These are phyloP conservation scores for Cephus pulcher DNA, from an alignment of 2,888 invertebrate species.

Conservation along the genomic window DNA sequence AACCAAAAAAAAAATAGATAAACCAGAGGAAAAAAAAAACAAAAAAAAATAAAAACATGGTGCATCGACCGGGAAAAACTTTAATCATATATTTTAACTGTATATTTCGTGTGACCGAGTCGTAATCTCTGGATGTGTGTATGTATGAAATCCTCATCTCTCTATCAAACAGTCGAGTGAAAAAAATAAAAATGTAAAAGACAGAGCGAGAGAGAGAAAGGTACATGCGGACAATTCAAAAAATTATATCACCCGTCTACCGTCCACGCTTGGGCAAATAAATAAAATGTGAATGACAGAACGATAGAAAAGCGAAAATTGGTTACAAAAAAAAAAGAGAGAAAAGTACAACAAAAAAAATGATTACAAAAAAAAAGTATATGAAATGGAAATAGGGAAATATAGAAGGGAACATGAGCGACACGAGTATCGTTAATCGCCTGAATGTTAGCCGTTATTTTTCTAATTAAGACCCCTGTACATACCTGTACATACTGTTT, in stretches of 20 bases:
- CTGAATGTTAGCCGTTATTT: neutral
- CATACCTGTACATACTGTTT: neutral
- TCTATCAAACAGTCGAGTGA: neutral
- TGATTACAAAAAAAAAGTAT: constrained; percentile 23
- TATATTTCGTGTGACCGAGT: neutral
- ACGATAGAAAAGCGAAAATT: neutral
- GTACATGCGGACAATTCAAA: neutral
- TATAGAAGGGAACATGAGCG: constrained; percentile 17
- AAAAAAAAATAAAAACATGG: neutral
- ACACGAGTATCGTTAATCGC: neutral
- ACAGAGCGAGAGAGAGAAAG: neutral
- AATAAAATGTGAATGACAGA: neutral
- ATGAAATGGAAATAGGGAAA: constrained; percentile 20
- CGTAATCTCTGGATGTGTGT: neutral
- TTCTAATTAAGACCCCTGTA: neutral
- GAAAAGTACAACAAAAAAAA: constrained; percentile 21
- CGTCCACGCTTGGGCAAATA: neutral
- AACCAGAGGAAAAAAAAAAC: neutral
- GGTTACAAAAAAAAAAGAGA: constrained; percentile 1
- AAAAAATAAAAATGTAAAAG: neutral
- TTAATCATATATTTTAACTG: constrained; percentile 4
- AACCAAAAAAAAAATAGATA: neutral
- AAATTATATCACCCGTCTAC: neutral
- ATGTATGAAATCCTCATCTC: neutral
- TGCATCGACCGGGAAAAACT: neutral